Percentiles rank a stretch among this genome's conserved stretches.
Evolutionary conservation across 1,140 invertebrate genomes (phyloP).

Genomic region (Paramacrobiotus metropolitanus): DNA sequence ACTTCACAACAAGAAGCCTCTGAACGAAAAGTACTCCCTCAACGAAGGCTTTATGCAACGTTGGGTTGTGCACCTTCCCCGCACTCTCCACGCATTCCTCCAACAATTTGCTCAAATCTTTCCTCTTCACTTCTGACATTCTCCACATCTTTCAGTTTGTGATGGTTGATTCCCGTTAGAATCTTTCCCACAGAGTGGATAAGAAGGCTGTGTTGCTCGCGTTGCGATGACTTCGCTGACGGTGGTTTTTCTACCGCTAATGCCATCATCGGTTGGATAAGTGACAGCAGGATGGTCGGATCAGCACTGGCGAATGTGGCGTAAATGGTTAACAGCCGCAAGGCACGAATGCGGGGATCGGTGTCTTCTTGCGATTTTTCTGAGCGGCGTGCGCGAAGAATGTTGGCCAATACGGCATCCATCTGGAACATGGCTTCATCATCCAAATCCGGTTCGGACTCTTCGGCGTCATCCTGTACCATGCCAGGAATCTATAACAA

Average conservation of each 20-base stretch:
- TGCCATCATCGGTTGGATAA: background rate
- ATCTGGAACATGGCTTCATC: background rate
- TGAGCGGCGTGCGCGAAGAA: too few species aligned
- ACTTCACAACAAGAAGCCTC: background rate
- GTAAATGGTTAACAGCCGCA: background rate
- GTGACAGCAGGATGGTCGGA: background rate
- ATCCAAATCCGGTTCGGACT: background rate
- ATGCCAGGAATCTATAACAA: too few species aligned
- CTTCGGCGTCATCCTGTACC: too few species aligned
- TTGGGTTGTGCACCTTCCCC: background rate
- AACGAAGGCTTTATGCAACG: background rate
- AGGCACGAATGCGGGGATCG: background rate
- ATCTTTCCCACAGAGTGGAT: background rate
- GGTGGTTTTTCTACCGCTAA: background rate
- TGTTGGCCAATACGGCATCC: too few species aligned
- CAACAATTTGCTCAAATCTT: background rate
- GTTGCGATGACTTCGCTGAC: background rate
- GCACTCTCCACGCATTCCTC: too few species aligned
- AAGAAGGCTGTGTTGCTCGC: background rate
- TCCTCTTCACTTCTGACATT: background rate
- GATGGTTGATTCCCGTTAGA: background rate
- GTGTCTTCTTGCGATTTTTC: background rate
- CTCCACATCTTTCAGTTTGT: background rate
- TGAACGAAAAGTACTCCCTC: background rate
- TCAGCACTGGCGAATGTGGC: background rate